Base-by-base conservation (phyloP, 2,888 invertebrate genomes). In the Embidobia sp. region DNA sequence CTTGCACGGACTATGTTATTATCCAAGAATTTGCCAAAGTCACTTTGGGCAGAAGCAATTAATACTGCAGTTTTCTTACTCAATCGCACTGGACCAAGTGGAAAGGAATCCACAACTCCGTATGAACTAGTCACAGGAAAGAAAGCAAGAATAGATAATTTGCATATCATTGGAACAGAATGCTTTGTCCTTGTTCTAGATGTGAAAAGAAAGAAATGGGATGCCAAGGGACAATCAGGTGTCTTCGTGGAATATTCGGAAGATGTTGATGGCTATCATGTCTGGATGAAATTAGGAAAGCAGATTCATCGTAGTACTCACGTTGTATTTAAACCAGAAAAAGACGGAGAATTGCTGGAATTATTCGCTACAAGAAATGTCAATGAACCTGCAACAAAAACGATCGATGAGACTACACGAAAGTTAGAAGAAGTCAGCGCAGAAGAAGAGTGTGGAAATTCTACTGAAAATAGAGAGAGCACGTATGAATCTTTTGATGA, bases 1-100 rank as follows among this genome's bases (percentile, higher is more conserved):
- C 10, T 49, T 0, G 73, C 64, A 5, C 22, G 66, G 0, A 74
- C 72, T 1, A 77, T 79, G 64, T 33, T 77, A 0, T 27, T 57
- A 0, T 27, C 70, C 0, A 67, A 72, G 27, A 18, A 42, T 22
- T 37, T 75, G 10, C 49, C 59, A 1, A 64, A 70, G 22, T 18
- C 3, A 11, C 46, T 64, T 2, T 64, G 64, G 51, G 51, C 72
- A n/a, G 64, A 72, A 57, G 67, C 67, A 6, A 61, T 64, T 18
- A 67, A 69, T 44, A 69, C 78, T n/a, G 78, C 78, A 5, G 76
- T 70, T 1, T 72, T 75, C 37, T 11, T 74, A 0, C 19, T 77
- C 2, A 80, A 81, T 46, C 63, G 73, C 2, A 69, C 77, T 1
- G 72, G 78, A 0, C 59, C 79, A 1, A 77, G 73, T 33, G 40